Evolutionary conservation across 1,140 invertebrate species (phyloP).

Genomic region (Octopus sinensis): DNA sequence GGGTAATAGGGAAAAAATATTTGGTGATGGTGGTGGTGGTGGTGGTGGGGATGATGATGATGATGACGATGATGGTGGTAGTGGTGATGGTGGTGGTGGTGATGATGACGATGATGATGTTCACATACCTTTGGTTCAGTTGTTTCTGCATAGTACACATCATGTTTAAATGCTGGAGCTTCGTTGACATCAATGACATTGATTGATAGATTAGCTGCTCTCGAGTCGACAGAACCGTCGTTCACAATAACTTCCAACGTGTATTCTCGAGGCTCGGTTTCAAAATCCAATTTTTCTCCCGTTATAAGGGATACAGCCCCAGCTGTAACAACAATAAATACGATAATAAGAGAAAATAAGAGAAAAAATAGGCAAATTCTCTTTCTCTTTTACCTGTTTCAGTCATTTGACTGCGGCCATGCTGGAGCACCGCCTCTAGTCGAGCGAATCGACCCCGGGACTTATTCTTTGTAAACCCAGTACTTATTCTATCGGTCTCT

Average conservation of each 20-base stretch:
- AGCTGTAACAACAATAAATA: background rate
- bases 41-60: background rate
- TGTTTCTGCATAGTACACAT: background rate
- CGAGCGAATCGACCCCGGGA: no score
- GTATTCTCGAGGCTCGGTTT: conserved; percentile 1
- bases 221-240: background rate
- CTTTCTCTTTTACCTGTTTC: no score
- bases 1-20: no score
- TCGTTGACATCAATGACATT: background rate
- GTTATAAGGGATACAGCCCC: background rate
- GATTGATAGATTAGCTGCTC: background rate
- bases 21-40: no score
- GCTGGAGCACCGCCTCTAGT: no score
- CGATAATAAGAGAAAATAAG: background rate
- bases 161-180: background rate
- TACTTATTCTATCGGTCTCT: no score
- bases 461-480: no score
- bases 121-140: background rate
- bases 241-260: background rate
- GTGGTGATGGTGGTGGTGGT: background rate
- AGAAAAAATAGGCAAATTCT: background rate
- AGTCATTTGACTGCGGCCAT: no score
- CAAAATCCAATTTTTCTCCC: background rate
- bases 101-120: background rate
- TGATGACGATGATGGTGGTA: background rate